A percentile compares a stretch with the other conserved stretches of the same genome.
Conservation (phyloP, 1,140 invertebrate genomes). For the Drosophila sulfurigaster region DNA sequence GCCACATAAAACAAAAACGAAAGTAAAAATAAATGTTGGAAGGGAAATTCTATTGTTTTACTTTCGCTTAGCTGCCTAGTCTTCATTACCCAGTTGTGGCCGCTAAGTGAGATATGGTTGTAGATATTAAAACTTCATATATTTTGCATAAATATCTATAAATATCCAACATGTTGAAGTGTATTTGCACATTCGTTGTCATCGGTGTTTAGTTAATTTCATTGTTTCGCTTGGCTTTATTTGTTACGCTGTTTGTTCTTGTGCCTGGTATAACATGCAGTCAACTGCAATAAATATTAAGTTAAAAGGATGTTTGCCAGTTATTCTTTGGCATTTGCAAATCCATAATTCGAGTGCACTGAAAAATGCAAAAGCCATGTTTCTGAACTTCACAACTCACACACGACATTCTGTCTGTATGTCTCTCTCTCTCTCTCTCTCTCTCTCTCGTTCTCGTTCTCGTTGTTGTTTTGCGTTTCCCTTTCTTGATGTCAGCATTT, state of each 20-base stretch:
- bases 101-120: too few species aligned
- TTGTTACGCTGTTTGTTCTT: neutral
- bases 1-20: too few species aligned
- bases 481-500: constrained; percentile 3
- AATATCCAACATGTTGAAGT: neutral
- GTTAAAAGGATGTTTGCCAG: constrained; percentile 42
- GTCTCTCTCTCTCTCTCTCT: neutral
- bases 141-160: too few species aligned
- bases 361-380: constrained; percentile 6
- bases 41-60: too few species aligned
- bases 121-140: too few species aligned
- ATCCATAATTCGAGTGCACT: constrained; percentile 7
- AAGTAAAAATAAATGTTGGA: too few species aligned
- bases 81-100: too few species aligned
- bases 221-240: neutral
- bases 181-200: neutral
- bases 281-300: constrained; percentile 65
- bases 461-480: neutral
- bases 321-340: constrained; percentile 30
- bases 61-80: too few species aligned
- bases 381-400: neutral
- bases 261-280: constrained; percentile 38
- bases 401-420: neutral
- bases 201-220: neutral
- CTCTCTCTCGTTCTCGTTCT: neutral